A percentile compares a stretch with the other conserved stretches of the same genome.
Conservation (phyloP, 2,888 invertebrate species). For the Aporophyla lueneburgensis region DNA sequence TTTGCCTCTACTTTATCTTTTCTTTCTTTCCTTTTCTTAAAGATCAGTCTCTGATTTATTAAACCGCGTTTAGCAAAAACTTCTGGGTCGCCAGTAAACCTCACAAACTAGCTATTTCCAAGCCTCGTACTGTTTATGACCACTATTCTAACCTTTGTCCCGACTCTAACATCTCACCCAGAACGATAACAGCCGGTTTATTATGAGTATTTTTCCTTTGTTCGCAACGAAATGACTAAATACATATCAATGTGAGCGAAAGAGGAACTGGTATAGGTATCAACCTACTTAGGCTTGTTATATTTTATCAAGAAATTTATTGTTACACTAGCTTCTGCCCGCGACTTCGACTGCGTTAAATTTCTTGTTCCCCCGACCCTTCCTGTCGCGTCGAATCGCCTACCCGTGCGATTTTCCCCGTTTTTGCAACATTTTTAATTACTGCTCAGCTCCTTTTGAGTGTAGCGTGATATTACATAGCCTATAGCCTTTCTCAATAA, state of each 20-base stretch:
- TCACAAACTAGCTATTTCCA: slow-evolving; percentile 30
- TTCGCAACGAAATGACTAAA: slow-evolving; percentile 46
- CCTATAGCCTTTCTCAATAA: too few relatives aligned
- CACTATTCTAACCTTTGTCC: slow-evolving; percentile 50
- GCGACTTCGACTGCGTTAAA: too few relatives aligned
- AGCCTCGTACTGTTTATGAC: slow-evolving; percentile 47
- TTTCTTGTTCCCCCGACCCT: too few relatives aligned
- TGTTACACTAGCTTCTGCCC: too few relatives aligned
- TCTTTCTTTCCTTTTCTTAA: neutral
- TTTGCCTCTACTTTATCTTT: neutral
- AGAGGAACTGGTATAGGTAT: neutral
- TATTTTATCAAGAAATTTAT: neutral
- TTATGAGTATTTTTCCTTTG: slow-evolving; percentile 38
- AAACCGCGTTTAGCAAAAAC: slow-evolving; percentile 14
- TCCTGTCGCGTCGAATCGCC: too few relatives aligned
- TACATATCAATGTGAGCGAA: slow-evolving; percentile 11
- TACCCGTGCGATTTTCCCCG: too few relatives aligned
- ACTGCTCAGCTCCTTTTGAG: too few relatives aligned
- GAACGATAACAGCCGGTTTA: slow-evolving; percentile 56
- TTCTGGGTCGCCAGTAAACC: slow-evolving; percentile 20
- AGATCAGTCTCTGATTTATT: neutral
- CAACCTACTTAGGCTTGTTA: neutral
- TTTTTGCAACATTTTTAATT: too few relatives aligned
- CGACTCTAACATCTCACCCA: slow-evolving; percentile 52
- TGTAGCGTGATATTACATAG: too few relatives aligned